phyloP scores from a whole-genome alignment of 35 echinoderm and acorn worm genomes.

The Stichopus chloronotus region DNA sequence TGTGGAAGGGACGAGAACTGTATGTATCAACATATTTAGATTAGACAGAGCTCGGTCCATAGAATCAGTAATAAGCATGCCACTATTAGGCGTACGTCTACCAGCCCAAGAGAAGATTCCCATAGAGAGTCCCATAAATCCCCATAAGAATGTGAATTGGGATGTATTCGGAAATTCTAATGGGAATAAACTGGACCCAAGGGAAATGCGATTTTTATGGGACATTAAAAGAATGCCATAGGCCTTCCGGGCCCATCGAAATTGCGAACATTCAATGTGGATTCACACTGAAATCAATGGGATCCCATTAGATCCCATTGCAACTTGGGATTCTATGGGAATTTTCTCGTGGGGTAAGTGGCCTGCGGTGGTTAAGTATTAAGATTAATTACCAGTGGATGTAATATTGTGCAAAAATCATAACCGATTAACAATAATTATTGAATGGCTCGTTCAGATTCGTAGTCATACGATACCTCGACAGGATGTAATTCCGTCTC shows the following conservation, averaged over 20 bases:
- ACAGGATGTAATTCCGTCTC: slow-evolving; percentile 60
- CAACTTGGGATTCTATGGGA: no score
- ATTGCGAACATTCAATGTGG: no score
- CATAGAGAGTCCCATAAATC: no score
- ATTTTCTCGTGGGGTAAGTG: neutral
- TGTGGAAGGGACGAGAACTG: neutral
- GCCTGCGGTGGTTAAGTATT: neutral
- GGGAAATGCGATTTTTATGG: no score
- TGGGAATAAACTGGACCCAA: no score
- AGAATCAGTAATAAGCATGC: neutral
- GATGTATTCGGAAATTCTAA: no score
- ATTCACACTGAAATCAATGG: no score
- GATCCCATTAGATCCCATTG: no score
- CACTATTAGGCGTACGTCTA: neutral
- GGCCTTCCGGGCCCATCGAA: no score
- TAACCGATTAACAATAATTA: neutral
- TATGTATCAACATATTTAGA: neutral
- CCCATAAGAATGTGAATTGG: no score
- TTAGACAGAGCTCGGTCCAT: neutral
- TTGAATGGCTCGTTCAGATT: neutral
- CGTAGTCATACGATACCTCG: slow-evolving; percentile 34
- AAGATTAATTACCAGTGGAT: neutral
- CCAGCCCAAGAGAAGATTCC: neutral
- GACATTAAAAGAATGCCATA: no score
- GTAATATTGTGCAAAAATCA: neutral